Percentiles rank a stretch among this genome's conserved stretches.
Evolutionary conservation across 2,888 invertebrate species (phyloP).

Genomic region (Cordylochernes scorpioides): DNA sequence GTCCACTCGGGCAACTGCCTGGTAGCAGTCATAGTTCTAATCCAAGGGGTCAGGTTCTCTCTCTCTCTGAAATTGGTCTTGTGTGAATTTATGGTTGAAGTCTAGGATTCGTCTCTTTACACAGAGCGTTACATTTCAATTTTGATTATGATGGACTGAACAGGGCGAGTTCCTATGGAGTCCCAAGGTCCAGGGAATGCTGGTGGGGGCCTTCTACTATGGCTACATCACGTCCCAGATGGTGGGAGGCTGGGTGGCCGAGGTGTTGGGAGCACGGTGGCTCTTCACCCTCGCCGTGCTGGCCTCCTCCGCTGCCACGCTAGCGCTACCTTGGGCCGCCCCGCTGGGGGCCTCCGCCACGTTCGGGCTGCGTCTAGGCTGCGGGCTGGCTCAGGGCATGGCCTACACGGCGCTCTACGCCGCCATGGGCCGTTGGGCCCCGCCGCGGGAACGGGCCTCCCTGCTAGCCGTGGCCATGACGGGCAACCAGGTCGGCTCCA

Average conservation of each 20-base stretch:
- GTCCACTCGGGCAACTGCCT: no score
- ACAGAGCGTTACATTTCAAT: no score
- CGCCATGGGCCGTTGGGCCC: constrained; percentile 8
- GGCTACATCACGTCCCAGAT: constrained; percentile 7
- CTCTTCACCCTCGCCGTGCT: constrained; percentile 5
- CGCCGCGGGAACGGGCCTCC: constrained; percentile 7
- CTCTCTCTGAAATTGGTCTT: no score
- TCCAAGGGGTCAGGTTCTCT: no score
- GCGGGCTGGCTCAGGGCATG: no score
- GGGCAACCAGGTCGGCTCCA: constrained; percentile 9
- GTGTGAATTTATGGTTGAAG: no score
- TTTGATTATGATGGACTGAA: no score
- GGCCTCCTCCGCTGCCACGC: constrained; percentile 3
- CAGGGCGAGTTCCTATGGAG: constrained; percentile 3
- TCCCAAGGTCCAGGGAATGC: constrained; percentile 5
- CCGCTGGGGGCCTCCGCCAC: constrained; percentile 1
- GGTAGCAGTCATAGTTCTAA: no score
- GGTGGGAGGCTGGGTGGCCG: constrained; percentile 6
- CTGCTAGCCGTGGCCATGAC: constrained; percentile 6
- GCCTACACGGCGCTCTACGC: constrained; percentile 8
- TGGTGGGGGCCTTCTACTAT: constrained; percentile 8
- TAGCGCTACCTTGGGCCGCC: constrained; percentile 3
- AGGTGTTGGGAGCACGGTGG: constrained; percentile 4
- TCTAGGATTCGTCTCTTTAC: no score
- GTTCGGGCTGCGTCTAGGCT: no score